Evolutionary conservation across 2,113 vertebrate species (phyloP), one percentile per base, ranked within the genome.

Genomic region (Monarcha castaneiventris): DNA sequence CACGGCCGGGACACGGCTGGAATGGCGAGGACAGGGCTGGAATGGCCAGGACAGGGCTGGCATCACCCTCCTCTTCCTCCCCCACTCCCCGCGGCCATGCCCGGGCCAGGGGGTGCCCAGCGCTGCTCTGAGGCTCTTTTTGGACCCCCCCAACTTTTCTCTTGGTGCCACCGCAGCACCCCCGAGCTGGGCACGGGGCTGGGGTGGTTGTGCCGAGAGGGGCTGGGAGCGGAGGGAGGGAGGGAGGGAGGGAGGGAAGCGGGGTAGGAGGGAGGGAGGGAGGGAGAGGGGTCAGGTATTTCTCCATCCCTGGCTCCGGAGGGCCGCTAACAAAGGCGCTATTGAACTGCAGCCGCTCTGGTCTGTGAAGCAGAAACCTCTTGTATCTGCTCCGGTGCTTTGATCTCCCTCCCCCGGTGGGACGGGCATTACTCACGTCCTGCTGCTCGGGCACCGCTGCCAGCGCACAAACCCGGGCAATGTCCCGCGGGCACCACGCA

Each of bases 271-370:
- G 33, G 19, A 18, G 3, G 33, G 37, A 23, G 20, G 93, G 63
- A 22, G 56, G 66, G 41, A 56, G 75, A 92, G 96, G 96, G 97
- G 98, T 98, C 98, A 99, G 99, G 98, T 99, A 99, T 98, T 98
- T 98, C 98, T 98, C 97, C 98, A 97, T 96, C 91, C 97, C 97
- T 64, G 85, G 97, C 98, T 98, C 97, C 92, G 93, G 94, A 83
- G 97, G 98, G 96, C 97, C 97, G 95, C 95, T 98, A 99, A 99
- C 99, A 99, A 99, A 99, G 98, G 98, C 98, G 96, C 98, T 98
- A 98, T 99, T 99, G 98, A 99, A 97, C 95, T 96, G 97, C 96
- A 89, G 97, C 97, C 97, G 95, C 97, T 98, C 97, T 97, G 97
- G 96, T 97, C 97, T 92, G 97, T 97, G 98, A 97, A 97, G 98